These are phyloP conservation scores for Pseudolaguvia tuberculata DNA, from an alignment of 2,113 vertebrate genomes.

Conservation along the genomic window DNA sequence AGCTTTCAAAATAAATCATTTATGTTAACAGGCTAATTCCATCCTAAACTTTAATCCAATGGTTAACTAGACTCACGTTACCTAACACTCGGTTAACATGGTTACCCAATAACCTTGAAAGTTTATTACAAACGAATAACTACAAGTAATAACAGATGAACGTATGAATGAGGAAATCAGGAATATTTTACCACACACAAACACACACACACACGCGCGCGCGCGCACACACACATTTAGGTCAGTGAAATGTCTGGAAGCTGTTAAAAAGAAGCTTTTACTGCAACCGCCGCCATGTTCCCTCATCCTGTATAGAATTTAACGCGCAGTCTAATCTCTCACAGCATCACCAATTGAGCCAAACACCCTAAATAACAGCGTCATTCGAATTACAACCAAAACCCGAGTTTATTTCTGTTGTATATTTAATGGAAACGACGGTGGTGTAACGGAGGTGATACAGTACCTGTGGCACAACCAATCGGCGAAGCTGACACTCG, in stretches of 20 bases:
- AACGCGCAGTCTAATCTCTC: slow-evolving; percentile 45
- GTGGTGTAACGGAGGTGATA: slow-evolving; percentile 14
- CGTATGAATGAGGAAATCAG: not conserved
- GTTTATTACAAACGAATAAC: not conserved
- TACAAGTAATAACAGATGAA: not conserved
- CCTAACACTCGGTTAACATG: slow-evolving; percentile 21
- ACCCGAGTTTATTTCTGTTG: not conserved
- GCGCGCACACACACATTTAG: not conserved
- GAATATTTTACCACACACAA: not conserved
- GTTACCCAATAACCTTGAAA: not conserved
- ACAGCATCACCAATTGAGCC: slow-evolving; percentile 44
- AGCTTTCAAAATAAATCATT: slow-evolving; percentile 1
- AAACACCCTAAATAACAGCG: not conserved
- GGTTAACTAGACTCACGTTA: slow-evolving; percentile 20
- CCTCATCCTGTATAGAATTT: slow-evolving; percentile 36
- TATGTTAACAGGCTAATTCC: slow-evolving; percentile 20
- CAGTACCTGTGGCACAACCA: slow-evolving; percentile 38
- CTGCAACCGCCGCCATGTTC: slow-evolving; percentile 63
- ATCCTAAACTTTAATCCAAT: slow-evolving; percentile 35
- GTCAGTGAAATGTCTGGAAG: slow-evolving; percentile 39
- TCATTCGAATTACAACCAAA: not conserved
- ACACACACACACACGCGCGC: not conserved
- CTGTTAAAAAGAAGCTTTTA: slow-evolving; percentile 48
- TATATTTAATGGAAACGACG: not conserved
- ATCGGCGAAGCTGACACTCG: not conserved